Evolutionary conservation across 2,888 invertebrate genomes (phyloP), one percentile per base, ranked within the genome.

Genomic region (Melanargia galathea): DNA sequence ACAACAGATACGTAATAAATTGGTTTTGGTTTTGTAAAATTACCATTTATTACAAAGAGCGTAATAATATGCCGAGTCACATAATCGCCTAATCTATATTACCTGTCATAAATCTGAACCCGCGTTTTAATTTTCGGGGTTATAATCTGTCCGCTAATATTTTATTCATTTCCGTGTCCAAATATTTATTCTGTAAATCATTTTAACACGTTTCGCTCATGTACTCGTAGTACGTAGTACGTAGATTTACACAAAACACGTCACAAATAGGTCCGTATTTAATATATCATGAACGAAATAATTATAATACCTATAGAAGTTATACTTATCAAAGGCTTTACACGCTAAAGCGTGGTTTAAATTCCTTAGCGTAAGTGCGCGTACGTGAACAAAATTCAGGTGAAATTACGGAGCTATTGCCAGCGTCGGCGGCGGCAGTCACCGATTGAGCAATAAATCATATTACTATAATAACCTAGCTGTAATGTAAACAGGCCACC

Each of bases 391-490:
- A 81, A 84, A 86, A 85, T 87, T 84, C 79, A 74, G 76, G 76
- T 74, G 76, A 85, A 86, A 88, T 87, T 82, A 81, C 79, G 68
- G 73, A 75, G 80, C 70, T 68, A 66, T 73, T 74, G 70, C 67
- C 73, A 71, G 76, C 73, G 78, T 76, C 75, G 77, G 48, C 35
- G 77, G 48, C 35, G 48, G 58, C 58, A 48, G 57, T 48, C 83
- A 83, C 86, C 87, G 86, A 90, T 89, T 86, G 81, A 87, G 86
- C 77, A 84, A 89, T 88, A 88, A 89, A 89, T 90, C 87, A 89
- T 84, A 83, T 84, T 84, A 84, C 85, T 85, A 86, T 86, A 86
- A 89, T 87, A 84, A 83, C 46, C 79, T 88, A 84, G 83, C 80
- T 82, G 79, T 82, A 85, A 84, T 82, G 84, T 87, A 87, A 87